Evolutionary conservation across 2,888 invertebrate species (phyloP).

Genomic region (Luperina nickerlii): DNA sequence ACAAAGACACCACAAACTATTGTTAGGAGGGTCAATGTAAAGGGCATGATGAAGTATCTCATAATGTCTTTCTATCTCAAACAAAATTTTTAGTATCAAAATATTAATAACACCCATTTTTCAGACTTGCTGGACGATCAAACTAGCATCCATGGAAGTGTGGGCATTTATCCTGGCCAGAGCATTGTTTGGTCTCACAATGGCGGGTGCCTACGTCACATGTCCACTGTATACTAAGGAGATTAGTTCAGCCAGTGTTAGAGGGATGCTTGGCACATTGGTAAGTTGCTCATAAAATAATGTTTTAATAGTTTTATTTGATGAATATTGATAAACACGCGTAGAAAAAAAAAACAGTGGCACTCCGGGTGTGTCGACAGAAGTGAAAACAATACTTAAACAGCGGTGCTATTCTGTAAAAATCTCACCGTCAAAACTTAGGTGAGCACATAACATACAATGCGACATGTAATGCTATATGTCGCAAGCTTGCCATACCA

Average conservation of each 20-base stretch:
- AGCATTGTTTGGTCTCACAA: constrained; percentile 77
- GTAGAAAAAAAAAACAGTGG: not conserved
- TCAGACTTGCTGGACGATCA: constrained; percentile 76
- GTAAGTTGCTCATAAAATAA: constrained; percentile 74
- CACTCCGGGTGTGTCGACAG: too few relatives aligned
- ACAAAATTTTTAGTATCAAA: not conserved
- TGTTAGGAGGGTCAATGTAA: not conserved
- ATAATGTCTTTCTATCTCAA: not conserved
- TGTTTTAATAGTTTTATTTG: not conserved
- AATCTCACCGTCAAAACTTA: too few relatives aligned
- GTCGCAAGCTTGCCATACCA: too few relatives aligned
- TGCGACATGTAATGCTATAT: too few relatives aligned
- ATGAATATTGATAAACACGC: not conserved
- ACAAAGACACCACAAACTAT: not conserved
- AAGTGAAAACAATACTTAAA: too few relatives aligned
- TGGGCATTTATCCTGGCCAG: constrained; percentile 82
- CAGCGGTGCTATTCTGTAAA: too few relatives aligned
- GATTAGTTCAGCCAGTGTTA: constrained; percentile 87
- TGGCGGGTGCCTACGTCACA: constrained; percentile 80
- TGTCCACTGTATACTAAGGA: constrained; percentile 90
- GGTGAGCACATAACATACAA: too few relatives aligned
- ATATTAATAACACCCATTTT: constrained; percentile 6
- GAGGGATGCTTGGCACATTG: constrained; percentile 91
- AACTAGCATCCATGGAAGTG: constrained; percentile 75
- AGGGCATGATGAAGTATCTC: not conserved